These are phyloP conservation scores for Coturnix japonica DNA, from an alignment of 2,113 vertebrate species.

Conservation along the genomic window DNA sequence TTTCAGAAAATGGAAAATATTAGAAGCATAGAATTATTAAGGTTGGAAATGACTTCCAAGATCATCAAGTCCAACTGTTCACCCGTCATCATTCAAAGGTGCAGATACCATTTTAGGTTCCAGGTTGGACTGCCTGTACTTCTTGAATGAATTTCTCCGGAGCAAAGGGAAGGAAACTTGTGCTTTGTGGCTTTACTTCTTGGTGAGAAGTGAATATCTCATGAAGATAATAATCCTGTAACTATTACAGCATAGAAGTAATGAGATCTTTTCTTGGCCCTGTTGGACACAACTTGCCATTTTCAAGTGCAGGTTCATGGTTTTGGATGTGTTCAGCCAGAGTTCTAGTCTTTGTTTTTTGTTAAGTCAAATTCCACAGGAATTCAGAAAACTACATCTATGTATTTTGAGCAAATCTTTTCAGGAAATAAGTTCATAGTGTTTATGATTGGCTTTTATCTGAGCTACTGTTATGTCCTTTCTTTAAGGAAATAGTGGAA, in stretches of 20 bases:
- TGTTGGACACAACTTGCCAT: not conserved
- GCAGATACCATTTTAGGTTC: too few relatives aligned
- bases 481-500: not conserved
- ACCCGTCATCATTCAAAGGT: too few relatives aligned
- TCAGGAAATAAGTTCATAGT: not conserved
- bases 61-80: too few relatives aligned
- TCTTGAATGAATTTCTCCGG: too few relatives aligned
- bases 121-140: too few relatives aligned
- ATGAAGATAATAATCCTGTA: not conserved
- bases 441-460: not conserved
- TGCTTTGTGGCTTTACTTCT: not conserved
- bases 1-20: not conserved
- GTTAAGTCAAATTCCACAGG: not conserved
- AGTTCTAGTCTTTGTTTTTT: not conserved
- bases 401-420: not conserved
- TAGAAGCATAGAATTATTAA: not conserved
- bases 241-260: rapidly evolving
- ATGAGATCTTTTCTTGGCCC: not conserved
- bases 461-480: not conserved
- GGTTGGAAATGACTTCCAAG: too few relatives aligned
- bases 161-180: not conserved
- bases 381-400: not conserved
- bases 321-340: not conserved
- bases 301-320: not conserved
- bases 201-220: not conserved